phyloP scores from a whole-genome alignment of 2,797 vertebrate genomes.

The Sparus aurata region DNA sequence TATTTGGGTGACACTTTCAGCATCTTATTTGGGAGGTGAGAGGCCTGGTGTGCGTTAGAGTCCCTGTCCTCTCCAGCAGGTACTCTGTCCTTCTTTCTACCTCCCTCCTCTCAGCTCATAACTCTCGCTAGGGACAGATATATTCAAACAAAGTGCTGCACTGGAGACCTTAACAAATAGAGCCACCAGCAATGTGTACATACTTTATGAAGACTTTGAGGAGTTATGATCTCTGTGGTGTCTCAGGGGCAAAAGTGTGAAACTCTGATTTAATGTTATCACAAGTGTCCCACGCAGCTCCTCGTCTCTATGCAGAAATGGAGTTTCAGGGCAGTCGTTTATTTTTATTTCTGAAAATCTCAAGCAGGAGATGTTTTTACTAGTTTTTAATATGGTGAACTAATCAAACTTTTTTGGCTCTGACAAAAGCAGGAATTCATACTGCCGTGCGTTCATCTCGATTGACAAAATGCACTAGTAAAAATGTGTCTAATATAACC shows the following conservation, averaged over 20 bases:
- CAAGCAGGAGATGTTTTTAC: no score
- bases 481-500: neutral
- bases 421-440: neutral
- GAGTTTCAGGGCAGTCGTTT: neutral
- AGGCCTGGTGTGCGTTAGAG: constrained; percentile 42
- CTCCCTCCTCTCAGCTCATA: constrained; percentile 33
- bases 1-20: constrained; percentile 6
- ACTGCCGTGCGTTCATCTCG: neutral
- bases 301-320: neutral
- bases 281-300: neutral
- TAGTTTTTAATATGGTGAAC: neutral
- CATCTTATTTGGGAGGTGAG: constrained; percentile 21
- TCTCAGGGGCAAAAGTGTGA: neutral
- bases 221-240: neutral
- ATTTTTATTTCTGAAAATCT: neutral
- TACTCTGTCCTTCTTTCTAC: constrained; percentile 23
- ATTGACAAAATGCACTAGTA: neutral
- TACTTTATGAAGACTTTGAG: constrained; percentile 4
- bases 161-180: constrained; percentile 9
- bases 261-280: constrained; percentile 6
- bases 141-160: constrained; percentile 48
- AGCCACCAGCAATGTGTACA: constrained; percentile 16
- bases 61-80: constrained; percentile 31
- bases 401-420: neutral
- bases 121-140: constrained; percentile 47